Percentiles rank a stretch among this genome's conserved stretches.
Evolutionary conservation across 2,113 vertebrate species (phyloP).

Genomic region (Tyrannus savana): DNA sequence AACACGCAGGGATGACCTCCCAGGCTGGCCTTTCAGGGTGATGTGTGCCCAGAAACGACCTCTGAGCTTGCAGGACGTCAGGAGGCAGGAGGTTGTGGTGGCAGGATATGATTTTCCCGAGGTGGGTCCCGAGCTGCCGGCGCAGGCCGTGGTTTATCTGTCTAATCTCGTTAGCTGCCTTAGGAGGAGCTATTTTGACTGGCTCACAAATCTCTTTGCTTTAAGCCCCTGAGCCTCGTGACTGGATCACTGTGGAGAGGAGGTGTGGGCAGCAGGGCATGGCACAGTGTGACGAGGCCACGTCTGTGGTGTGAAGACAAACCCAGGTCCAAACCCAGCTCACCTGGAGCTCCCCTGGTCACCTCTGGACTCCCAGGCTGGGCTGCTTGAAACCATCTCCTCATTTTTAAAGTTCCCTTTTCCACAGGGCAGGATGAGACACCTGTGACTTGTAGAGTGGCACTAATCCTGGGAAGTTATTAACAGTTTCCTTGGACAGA

Average conservation of each 20-base stretch:
- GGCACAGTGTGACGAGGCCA: accelerated
- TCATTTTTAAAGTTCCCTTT: accelerated
- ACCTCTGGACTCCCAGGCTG: neutral
- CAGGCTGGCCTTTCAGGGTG: neutral
- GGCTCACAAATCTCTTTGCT: slow-evolving; percentile 37
- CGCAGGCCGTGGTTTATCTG: neutral
- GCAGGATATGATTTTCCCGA: neutral
- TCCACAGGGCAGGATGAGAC: neutral
- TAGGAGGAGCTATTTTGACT: slow-evolving; percentile 46
- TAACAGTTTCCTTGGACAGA: neutral
- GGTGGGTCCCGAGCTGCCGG: neutral
- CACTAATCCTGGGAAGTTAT: accelerated
- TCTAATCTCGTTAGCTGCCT: slow-evolving; percentile 36
- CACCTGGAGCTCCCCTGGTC: neutral
- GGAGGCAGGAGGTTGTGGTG: neutral
- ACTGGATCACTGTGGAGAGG: neutral
- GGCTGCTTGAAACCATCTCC: neutral
- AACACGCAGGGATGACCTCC: accelerated
- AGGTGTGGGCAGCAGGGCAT: neutral
- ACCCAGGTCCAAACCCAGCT: neutral
- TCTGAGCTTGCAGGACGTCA: neutral
- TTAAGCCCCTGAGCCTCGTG: slow-evolving; percentile 16
- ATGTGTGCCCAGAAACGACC: accelerated
- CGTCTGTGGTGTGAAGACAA: neutral
- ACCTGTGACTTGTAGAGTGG: neutral